Evolutionary conservation across 2,888 invertebrate species (phyloP), one percentile per base, ranked within the genome.

Genomic region (Malacosoma neustria): DNA sequence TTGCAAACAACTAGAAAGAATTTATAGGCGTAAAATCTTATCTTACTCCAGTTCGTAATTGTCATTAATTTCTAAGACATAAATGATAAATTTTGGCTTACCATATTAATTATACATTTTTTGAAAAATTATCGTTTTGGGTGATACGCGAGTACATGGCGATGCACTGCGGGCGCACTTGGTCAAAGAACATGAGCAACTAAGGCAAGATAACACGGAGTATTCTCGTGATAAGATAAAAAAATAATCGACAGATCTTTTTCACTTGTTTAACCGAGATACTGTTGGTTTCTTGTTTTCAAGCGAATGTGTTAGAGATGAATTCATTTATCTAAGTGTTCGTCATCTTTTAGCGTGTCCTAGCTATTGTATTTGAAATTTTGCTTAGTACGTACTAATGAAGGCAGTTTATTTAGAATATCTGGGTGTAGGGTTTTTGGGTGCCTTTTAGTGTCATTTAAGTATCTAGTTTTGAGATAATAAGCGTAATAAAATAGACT

Each of bases 241-340:
- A 58, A 57, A 60, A 57, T 67, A 61, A 71, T 70, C 67, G 55
- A 51, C 51, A 67, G 64, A 73, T 72, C 70, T 67, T 62, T 56
- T 65, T 59, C 54, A 61, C 57, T 61, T 60, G 56, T 57, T 53
- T 42, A 46, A 50, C 36, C 40, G 53, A 52, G 58, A 54, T 54
- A 54, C 40, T 36, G 22, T 9, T n/a, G n/a, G n/a, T n/a, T n/a
- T n/a, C n/a, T n/a, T n/a, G n/a, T n/a, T n/a, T n/a, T n/a, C n/a
- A n/a, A n/a, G n/a, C n/a, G n/a, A n/a, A n/a, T n/a, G n/a, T n/a
- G n/a, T n/a, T n/a, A n/a, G n/a, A n/a, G n/a, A n/a, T n/a, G n/a
- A n/a, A n/a, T n/a, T n/a, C n/a, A n/a, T n/a, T n/a, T n/a, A n/a
- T n/a, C n/a, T n/a, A n/a, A n/a, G n/a, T n/a, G n/a, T n/a, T n/a